Evolutionary conservation across 2,113 vertebrate genomes (phyloP).

Genomic region (Nansenia antarctica): DNA sequence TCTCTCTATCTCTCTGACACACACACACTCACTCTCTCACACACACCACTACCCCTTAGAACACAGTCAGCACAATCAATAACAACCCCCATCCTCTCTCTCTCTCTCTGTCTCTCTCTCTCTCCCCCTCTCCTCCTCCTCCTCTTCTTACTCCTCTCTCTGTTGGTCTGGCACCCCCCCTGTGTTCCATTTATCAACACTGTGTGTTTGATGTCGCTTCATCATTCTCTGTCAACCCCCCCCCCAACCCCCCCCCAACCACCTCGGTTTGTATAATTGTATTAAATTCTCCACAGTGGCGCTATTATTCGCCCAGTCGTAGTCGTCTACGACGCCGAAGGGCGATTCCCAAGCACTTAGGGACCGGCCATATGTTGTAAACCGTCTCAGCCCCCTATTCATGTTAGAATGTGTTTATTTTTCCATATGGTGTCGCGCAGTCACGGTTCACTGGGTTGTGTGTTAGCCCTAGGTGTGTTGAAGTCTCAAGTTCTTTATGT

Average conservation of each 20-base stretch:
- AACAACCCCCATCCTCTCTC: slow-evolving; percentile 43
- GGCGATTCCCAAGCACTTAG: slow-evolving; percentile 31
- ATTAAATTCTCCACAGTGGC: slow-evolving; percentile 65
- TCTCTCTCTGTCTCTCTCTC: slow-evolving; percentile 9
- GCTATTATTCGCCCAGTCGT: slow-evolving; percentile 39
- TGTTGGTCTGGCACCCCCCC: slow-evolving; percentile 54
- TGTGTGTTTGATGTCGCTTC: slow-evolving; percentile 63
- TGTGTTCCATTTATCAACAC: slow-evolving; percentile 66
- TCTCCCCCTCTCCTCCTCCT: neutral
- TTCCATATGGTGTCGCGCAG: slow-evolving; percentile 29
- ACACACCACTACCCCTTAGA: slow-evolving; percentile 25
- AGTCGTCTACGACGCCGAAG: slow-evolving; percentile 33
- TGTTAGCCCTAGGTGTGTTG: neutral
- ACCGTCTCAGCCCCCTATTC: slow-evolving; percentile 13
- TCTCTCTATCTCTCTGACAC: too few species aligned
- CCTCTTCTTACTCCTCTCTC: slow-evolving; percentile 19
- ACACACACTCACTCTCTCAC: neutral
- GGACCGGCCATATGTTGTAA: slow-evolving; percentile 42
- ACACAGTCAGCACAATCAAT: slow-evolving; percentile 69
- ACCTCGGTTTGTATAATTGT: slow-evolving; percentile 69
- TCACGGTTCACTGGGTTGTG: slow-evolving; percentile 27
- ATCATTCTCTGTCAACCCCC: slow-evolving; percentile 56
- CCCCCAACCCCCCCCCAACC: slow-evolving; percentile 49
- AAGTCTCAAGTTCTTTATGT: slow-evolving; percentile 26
- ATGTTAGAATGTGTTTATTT: slow-evolving; percentile 28